phyloP scores from a whole-genome alignment of 35 echinoderm and acorn worm genomes.

The Lytechinus pictus region DNA sequence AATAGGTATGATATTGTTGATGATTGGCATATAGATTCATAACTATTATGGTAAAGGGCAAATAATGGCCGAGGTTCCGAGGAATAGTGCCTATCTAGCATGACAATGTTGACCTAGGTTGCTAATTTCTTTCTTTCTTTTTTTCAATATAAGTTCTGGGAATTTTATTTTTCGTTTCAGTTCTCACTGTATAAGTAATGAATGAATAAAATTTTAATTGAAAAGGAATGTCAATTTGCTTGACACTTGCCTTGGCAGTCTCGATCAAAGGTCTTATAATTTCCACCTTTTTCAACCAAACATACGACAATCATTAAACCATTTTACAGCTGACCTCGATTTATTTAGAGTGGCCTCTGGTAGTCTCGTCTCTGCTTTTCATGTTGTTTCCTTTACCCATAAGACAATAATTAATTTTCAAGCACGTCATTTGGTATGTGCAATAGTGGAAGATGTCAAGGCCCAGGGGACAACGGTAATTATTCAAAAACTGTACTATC shows the following conservation, averaged over 20 bases:
- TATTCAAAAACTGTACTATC: not conserved
- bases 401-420: not conserved
- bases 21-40: too few species aligned
- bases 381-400: not conserved
- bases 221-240: not conserved
- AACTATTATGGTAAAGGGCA: too few species aligned
- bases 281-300: not conserved
- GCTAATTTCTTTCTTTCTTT: too few species aligned
- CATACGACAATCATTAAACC: not conserved
- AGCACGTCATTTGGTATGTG: not conserved
- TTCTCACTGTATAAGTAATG: too few species aligned
- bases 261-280: not conserved
- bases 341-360: not conserved
- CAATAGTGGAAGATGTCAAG: not conserved
- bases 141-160: too few species aligned
- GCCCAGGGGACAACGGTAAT: not conserved
- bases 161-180: too few species aligned
- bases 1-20: too few species aligned
- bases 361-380: not conserved
- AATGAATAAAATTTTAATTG: not conserved
- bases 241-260: slow-evolving; percentile 7
- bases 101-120: too few species aligned
- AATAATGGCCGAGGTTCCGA: too few species aligned
- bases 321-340: not conserved
- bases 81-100: too few species aligned